Base-by-base conservation (phyloP, 2,797 vertebrate genomes). In the Amblyopsis hoosieri region DNA sequence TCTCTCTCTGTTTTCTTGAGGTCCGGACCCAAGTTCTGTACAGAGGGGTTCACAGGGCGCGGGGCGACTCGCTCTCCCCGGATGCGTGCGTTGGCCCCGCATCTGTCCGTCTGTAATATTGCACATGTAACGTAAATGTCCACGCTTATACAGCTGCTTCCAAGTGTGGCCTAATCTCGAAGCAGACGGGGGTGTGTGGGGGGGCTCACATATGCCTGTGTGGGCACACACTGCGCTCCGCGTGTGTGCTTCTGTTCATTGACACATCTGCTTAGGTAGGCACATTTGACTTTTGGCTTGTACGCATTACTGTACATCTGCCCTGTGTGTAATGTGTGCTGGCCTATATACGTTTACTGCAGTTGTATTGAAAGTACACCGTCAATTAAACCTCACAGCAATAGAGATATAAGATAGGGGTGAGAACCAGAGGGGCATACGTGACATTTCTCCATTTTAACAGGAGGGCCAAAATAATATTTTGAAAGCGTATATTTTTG, bases 221-320 rank as follows among this genome's bases (percentile, higher is more conserved):
- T 57, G n/a, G 7, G 4, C 42, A 4, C 19, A 54, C 52, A 54
- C 29, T 12, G 29, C 10, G 19, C 29, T 54, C 9, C 19, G 52
- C 7, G 29, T 50, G 29, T 13, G 53, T 54, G 29, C 12, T 11
- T 56, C 54, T 64, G 69, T 82, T 51, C 75, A 68, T 71, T 63
- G 66, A 52, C 79, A 85, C 85, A 89, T 86, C 89, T 86, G 86
- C 82, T 78, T 85, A 77, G 83, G 84, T 86, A 71, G 80, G 77
- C 81, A 86, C 75, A 74, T 86, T 69, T 75, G 62, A 68, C 37
- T 61, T 64, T 15, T 15, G 51, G 15, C 14, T 53, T 14, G 14
- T 5, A 49, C 3, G n/a, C 29, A 50, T 10, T 58, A 14, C 56
- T 42, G 54, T 7, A 46, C 12, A 19, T 37, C 12, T 19, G 54